A percentile compares a stretch with the other conserved stretches of the same genome.
These are phyloP conservation scores for Diogma glabrata DNA, from an alignment of 2,888 invertebrate genomes.

Conservation along the genomic window DNA sequence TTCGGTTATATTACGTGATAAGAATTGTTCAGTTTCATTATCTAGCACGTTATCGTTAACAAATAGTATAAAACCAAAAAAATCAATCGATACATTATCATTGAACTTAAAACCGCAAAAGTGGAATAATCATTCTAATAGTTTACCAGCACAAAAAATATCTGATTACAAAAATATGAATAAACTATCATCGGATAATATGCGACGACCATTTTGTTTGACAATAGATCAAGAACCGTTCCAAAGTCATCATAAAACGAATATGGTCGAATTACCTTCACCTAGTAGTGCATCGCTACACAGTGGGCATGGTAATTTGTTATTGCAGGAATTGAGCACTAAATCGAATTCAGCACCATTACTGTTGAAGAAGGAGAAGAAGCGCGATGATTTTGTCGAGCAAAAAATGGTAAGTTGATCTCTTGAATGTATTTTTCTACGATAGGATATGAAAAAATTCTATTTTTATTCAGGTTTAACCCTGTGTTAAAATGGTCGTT, in stretches of 20 bases:
- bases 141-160: constrained; percentile 5
- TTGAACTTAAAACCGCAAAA: not conserved
- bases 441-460: too few species aligned
- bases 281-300: constrained; percentile 36
- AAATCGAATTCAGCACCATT: constrained; percentile 37
- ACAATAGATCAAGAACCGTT: constrained; percentile 34
- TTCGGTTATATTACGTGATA: constrained; percentile 31
- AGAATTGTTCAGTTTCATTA: constrained; percentile 16
- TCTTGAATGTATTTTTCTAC: constrained; percentile 15
- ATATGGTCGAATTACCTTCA: constrained; percentile 35
- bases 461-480: too few species aligned
- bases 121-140: not conserved
- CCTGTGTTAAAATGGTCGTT: too few species aligned
- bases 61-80: constrained; percentile 1
- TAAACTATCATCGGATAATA: constrained; percentile 20
- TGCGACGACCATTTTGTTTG: constrained; percentile 30
- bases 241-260: constrained; percentile 23
- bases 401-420: constrained; percentile 32
- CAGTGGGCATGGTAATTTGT: constrained; percentile 30
- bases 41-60: not conserved
- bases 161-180: constrained; percentile 10
- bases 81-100: too few species aligned
- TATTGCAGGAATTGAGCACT: constrained; percentile 34
- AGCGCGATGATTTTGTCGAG: constrained; percentile 32
- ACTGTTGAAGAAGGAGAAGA: constrained; percentile 33